Evolutionary conservation across 2,797 vertebrate species (phyloP).

Genomic region (Sciurus vulgaris): DNA sequence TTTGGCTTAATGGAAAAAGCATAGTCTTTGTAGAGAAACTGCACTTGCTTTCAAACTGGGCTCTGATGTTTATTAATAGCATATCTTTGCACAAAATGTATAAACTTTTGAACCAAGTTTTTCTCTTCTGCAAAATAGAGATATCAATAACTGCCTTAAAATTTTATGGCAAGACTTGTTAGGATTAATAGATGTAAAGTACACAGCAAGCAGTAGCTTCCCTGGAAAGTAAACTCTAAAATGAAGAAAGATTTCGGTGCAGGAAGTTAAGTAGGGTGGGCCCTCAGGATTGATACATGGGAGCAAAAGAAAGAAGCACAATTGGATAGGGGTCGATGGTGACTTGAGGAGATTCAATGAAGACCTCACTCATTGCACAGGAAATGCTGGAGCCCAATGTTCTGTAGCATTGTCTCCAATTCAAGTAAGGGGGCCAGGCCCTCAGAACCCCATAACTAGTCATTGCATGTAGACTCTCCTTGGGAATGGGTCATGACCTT

Average conservation of each 20-base stretch:
- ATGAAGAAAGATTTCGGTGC: not conserved
- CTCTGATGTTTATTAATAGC: conserved; percentile 18
- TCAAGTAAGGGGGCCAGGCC: not conserved
- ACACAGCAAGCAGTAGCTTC: not conserved
- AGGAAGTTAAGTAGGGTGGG: not conserved
- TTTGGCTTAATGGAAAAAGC: conserved; percentile 16
- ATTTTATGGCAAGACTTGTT: not conserved
- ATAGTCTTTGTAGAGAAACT: conserved; percentile 38
- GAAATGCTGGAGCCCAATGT: not conserved
- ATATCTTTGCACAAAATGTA: not conserved
- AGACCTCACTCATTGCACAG: not conserved
- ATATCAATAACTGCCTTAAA: conserved; percentile 9
- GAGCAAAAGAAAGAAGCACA: not conserved
- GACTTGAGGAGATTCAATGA: not conserved
- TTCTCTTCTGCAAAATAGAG: conserved; percentile 25
- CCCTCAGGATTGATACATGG: not conserved
- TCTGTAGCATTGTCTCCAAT: not conserved
- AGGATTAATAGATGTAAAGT: not conserved
- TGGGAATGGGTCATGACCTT: not conserved
- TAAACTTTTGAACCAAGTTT: conserved; percentile 12
- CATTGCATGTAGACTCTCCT: not conserved
- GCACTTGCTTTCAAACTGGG: conserved; percentile 41
- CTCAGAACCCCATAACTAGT: not conserved
- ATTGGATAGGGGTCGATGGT: not conserved
- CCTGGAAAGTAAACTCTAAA: not conserved